Percentiles rank a stretch among this genome's conserved stretches.
Conservation (phyloP, 1,140 invertebrate genomes). For the Drosophila pandora region DNA sequence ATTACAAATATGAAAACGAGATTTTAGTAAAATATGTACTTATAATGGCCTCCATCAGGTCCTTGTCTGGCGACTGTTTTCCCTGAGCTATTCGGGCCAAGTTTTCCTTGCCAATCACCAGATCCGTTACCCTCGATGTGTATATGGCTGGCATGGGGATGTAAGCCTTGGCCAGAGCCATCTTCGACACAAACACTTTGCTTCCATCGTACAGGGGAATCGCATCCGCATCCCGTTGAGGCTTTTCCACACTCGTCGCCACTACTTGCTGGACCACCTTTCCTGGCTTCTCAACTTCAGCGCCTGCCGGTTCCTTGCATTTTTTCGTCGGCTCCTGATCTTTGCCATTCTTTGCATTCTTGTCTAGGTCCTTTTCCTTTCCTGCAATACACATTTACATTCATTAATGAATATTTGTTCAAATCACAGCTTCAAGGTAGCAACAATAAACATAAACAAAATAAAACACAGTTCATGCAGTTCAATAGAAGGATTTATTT, state of each 20-base stretch:
- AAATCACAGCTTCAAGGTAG: not conserved
- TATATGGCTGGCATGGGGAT: conserved; percentile 66
- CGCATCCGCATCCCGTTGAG: conserved; percentile 31
- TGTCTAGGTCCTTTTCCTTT: not conserved
- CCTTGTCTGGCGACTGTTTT: conserved; percentile 26
- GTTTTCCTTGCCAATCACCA: conserved; percentile 72
- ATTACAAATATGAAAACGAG: not conserved
- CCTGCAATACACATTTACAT: conserved; percentile 13
- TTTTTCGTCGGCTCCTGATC: not conserved
- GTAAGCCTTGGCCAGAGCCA: conserved; percentile 54
- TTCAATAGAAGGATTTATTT: conserved; percentile 25
- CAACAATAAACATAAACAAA: conserved; percentile 40
- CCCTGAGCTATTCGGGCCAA: conserved; percentile 50
- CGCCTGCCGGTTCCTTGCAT: not conserved
- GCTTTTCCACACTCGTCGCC: not conserved
- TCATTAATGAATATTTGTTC: not conserved
- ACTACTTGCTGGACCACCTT: not conserved
- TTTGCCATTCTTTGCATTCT: not conserved
- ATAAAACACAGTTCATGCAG: conserved; percentile 44
- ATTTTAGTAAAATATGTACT: conserved; percentile 50
- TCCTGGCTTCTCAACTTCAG: not conserved
- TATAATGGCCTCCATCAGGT: conserved; percentile 68
- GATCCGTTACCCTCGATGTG: conserved; percentile 67
- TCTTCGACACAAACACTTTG: conserved; percentile 57
- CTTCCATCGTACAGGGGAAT: conserved; percentile 69